phyloP scores from a whole-genome alignment of 1,140 invertebrate species.

The Sycophila sp. region DNA sequence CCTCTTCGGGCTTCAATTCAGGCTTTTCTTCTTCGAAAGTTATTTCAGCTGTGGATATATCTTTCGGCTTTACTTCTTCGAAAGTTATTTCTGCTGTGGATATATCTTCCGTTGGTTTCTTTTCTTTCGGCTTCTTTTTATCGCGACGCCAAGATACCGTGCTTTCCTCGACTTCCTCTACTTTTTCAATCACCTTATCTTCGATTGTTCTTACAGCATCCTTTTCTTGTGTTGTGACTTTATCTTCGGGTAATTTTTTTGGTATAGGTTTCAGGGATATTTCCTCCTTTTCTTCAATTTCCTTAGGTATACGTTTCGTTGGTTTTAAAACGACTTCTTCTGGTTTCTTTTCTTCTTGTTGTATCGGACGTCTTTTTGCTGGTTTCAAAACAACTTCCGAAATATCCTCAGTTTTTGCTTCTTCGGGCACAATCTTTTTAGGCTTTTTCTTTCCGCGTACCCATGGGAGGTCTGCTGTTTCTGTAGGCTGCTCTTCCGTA shows the following conservation, averaged over 20 bases:
- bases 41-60: slow-evolving; percentile 8
- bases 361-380: slow-evolving; percentile 43
- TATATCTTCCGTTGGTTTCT: slow-evolving; percentile 23
- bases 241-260: not conserved
- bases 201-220: not conserved
- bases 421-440: slow-evolving; percentile 57
- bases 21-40: slow-evolving; percentile 11
- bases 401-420: slow-evolving; percentile 53
- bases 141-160: slow-evolving; percentile 60
- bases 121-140: slow-evolving; percentile 51
- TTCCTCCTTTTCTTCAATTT: not conserved
- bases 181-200: slow-evolving; percentile 3
- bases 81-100: too few species aligned
- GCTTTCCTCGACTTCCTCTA: slow-evolving; percentile 35
- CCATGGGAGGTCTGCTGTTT: slow-evolving; percentile 41
- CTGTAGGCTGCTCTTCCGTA: slow-evolving; percentile 31
- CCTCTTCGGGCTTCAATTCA: not conserved
- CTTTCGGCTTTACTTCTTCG: slow-evolving; percentile 1
- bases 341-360: slow-evolving; percentile 30
- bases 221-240: not conserved
- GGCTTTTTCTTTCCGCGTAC: slow-evolving; percentile 60
- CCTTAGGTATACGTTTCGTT: not conserved
- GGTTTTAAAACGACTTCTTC: not conserved
- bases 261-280: slow-evolving; percentile 32
- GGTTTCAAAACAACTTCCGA: slow-evolving; percentile 40